Evolutionary conservation across 2,888 invertebrate species (phyloP).

Genomic region (Ectropis crepuscularia): DNA sequence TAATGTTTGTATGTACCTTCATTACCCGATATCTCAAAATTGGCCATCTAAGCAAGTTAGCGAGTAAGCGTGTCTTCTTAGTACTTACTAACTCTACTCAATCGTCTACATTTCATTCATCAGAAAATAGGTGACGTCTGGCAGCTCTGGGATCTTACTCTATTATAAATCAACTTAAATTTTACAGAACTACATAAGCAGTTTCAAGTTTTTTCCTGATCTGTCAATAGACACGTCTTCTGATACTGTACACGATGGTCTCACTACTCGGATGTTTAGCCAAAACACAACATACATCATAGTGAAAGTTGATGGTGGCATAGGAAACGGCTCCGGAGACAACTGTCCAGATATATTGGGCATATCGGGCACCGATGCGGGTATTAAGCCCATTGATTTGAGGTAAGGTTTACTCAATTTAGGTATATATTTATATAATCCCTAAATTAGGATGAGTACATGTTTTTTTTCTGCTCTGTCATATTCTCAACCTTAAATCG

Average conservation of each 20-base stretch:
- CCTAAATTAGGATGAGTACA: no score
- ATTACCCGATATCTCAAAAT: no score
- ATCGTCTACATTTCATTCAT: no score
- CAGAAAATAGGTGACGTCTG: no score
- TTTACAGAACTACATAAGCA: conserved; percentile 58
- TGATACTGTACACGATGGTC: conserved; percentile 52
- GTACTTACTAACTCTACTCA: no score
- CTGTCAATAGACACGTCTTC: conserved; percentile 41
- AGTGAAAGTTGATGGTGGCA: conserved; percentile 65
- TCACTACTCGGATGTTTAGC: conserved; percentile 59
- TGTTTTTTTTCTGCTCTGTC: no score
- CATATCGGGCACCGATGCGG: background rate
- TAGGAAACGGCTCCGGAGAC: conserved; percentile 38
- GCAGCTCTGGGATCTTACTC: no score
- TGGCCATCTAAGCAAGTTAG: no score
- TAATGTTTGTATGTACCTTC: no score
- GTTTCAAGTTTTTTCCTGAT: conserved; percentile 68
- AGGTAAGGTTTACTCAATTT: conserved; percentile 52
- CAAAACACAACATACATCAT: conserved; percentile 71
- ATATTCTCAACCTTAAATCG: no score
- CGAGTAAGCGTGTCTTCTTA: no score
- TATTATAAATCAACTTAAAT: background rate
- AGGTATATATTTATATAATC: background rate
- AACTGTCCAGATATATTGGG: no score
- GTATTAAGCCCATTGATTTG: conserved; percentile 58